Evolutionary conservation across 2,888 invertebrate species (phyloP), one percentile per base, ranked within the genome.

Genomic region (Coremacera marginata): DNA sequence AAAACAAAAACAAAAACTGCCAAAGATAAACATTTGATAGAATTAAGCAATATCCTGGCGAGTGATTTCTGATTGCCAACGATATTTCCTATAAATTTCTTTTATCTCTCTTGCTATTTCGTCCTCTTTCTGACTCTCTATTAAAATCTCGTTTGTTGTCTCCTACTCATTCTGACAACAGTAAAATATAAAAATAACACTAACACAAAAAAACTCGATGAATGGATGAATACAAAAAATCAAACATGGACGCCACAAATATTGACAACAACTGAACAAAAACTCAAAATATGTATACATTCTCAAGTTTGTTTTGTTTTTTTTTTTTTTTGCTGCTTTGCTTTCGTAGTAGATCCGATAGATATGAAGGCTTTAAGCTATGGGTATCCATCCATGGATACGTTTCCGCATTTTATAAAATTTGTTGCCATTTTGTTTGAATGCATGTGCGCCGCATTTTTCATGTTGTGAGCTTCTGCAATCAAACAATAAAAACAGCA

Each of bases 21-120:
- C 52, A 74, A 68, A 73, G 78, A 80, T 79, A 79, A 79, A 79
- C 75, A 80, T 79, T 80, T 79, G 76, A 80, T 81, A 75, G 79
- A 80, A 81, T 82, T 81, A 81, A 80, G 77, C 80, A 80, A 82
- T 83, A 82, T 83, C 81, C 83, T 79, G 79, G 63, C 62, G 73
- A 72, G 77, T 49, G 75, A 79, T 68, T 68, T 68, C 78, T 73
- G 74, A 78, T 34, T 79, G 67, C 71, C 70, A 79, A 75, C 68
- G 79, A 80, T 80, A 82, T 81, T 82, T 82, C 82, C 82, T 79
- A 77, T 73, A 68, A 73, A 34, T 55, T 73, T 52, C 44, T 3
- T 70, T 25, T 19, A 60, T 27, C 51, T 60, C 51, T 44, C 22
- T 67, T 68, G 44, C 63, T 62, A 44, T 67, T 16, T 16, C 37